Evolutionary conservation across 2,113 vertebrate species (phyloP).

Genomic region (Microcebus griseorufus): DNA sequence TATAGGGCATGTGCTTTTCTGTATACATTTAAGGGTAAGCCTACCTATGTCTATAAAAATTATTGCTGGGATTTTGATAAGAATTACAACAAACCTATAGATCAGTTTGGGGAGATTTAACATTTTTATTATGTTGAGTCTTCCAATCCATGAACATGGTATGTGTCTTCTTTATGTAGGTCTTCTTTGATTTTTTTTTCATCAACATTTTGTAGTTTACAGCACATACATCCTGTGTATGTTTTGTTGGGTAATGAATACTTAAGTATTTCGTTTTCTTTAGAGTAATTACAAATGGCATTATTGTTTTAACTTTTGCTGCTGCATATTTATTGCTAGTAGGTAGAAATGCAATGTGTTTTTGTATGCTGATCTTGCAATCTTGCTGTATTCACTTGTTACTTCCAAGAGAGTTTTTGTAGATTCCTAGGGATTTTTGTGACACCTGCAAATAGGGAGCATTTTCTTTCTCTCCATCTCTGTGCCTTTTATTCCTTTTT

Average conservation of each 20-base stretch:
- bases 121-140: neutral
- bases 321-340: neutral
- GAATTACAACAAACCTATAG: neutral
- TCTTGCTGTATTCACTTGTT: neutral
- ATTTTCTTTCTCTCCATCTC: neutral
- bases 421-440: neutral
- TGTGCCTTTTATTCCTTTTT: neutral
- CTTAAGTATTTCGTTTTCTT: neutral
- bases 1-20: neutral
- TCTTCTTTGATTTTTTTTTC: neutral
- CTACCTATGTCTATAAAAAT: neutral
- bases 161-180: neutral
- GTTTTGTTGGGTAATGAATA: neutral
- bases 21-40: neutral
- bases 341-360: neutral
- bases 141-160: neutral
- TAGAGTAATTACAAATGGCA: neutral
- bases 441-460: neutral
- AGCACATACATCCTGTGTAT: neutral
- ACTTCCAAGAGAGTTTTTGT: neutral
- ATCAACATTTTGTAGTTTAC: neutral
- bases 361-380: neutral
- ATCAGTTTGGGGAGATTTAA: neutral
- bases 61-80: neutral
- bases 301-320: neutral